Percentiles rank a stretch among this genome's conserved stretches.
These are phyloP conservation scores for Xestia xanthographa DNA, from an alignment of 2,888 invertebrate genomes.

Conservation along the genomic window DNA sequence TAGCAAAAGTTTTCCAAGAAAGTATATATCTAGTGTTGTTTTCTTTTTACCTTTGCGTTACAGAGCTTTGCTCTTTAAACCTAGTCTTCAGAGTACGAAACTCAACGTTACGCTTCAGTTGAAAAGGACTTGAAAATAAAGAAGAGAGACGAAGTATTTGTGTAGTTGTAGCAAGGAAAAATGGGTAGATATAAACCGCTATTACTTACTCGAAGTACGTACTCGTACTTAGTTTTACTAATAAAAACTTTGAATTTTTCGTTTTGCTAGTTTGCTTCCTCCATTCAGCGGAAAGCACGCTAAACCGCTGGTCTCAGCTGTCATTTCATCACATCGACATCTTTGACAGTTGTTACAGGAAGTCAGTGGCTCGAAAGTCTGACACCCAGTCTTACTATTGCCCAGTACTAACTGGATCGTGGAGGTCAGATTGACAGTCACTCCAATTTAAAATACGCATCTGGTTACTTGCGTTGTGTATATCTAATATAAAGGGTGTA, in stretches of 20 bases:
- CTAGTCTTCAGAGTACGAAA: conserved; percentile 33
- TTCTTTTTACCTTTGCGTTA: conserved; percentile 36
- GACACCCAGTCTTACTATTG: neutral
- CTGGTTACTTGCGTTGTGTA: no score
- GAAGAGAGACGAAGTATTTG: conserved; percentile 9
- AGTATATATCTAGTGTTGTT: conserved; percentile 42
- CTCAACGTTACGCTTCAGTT: conserved; percentile 24
- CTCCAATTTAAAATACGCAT: neutral
- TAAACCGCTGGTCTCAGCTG: neutral
- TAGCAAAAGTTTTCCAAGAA: conserved; percentile 35
- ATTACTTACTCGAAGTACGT: neutral
- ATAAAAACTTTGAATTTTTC: neutral
- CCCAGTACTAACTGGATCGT: neutral
- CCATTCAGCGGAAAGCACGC: neutral
- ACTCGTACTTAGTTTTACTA: neutral
- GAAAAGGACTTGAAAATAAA: conserved; percentile 35
- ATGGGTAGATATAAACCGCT: neutral
- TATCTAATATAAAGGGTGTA: no score
- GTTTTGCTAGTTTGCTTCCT: neutral
- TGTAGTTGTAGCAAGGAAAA: neutral
- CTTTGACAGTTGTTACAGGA: neutral
- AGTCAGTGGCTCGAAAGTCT: neutral
- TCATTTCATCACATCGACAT: neutral
- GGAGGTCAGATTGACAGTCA: neutral
- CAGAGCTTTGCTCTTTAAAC: conserved; percentile 50